A percentile compares a stretch with the other conserved stretches of the same genome.
Conservation (phyloP, 2,888 invertebrate species). For the Tipula lateralis region DNA sequence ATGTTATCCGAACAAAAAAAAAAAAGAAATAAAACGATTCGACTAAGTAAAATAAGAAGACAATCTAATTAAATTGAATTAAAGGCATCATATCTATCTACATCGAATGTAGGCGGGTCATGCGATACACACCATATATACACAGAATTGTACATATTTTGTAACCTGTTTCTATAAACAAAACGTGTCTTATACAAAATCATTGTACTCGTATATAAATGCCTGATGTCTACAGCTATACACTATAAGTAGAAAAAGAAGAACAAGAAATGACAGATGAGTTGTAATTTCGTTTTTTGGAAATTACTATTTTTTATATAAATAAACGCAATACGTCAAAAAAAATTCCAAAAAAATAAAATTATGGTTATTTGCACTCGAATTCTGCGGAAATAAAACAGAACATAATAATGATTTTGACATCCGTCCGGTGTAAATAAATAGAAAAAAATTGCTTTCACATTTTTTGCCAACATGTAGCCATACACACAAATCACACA, state of each 20-base stretch:
- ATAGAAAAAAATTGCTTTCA: neutral
- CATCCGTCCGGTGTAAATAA: neutral
- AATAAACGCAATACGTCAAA: too few relatives aligned
- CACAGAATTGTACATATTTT: neutral
- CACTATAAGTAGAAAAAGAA: neutral
- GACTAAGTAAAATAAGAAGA: neutral
- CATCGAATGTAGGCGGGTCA: neutral
- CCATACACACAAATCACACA: neutral
- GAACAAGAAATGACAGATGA: neutral
- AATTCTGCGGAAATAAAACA: neutral
- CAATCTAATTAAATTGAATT: neutral
- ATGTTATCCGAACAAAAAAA: neutral
- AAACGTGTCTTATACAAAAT: neutral
- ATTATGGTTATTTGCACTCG: neutral
- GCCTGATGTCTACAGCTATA: neutral
- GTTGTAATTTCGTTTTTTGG: too few relatives aligned
- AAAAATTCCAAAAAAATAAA: neutral
- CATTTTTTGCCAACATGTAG: neutral
- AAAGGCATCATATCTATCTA: neutral
- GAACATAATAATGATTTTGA: slow-evolving; percentile 3
- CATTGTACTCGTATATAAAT: neutral
- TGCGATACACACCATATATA: neutral
- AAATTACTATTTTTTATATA: neutral
- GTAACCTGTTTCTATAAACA: neutral
- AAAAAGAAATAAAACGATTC: neutral